phyloP scores from a whole-genome alignment of 2,797 vertebrate genomes.

The Sebastes hubbsi region DNA sequence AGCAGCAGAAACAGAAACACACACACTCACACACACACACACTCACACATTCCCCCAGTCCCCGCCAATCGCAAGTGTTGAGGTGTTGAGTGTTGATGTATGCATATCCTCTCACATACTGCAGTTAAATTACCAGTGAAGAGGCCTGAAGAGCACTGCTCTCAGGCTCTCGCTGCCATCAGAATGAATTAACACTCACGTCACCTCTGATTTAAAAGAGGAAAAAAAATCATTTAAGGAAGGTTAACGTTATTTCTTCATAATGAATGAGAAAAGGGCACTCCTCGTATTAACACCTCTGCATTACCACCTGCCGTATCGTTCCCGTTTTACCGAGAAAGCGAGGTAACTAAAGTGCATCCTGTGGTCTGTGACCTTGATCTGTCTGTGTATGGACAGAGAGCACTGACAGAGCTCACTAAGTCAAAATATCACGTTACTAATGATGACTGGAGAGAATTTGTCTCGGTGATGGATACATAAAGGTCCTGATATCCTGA shows the following conservation, averaged over 20 bases:
- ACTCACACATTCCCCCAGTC: slow-evolving; percentile 23
- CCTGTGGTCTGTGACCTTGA: slow-evolving; percentile 32
- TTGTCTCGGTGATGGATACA: slow-evolving; percentile 8
- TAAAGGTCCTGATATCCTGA: slow-evolving; percentile 12
- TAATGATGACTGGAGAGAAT: slow-evolving; percentile 30
- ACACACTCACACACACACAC: slow-evolving; percentile 24
- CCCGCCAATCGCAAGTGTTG: slow-evolving; percentile 56
- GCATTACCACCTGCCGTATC: slow-evolving; percentile 19
- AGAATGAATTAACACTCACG: slow-evolving; percentile 75
- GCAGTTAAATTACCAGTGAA: slow-evolving; percentile 78
- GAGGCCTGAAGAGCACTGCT: slow-evolving; percentile 73
- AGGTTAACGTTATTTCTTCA: slow-evolving; percentile 73
- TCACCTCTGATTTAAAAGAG: slow-evolving; percentile 73
- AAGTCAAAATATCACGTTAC: slow-evolving; percentile 41
- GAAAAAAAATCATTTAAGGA: slow-evolving; percentile 66
- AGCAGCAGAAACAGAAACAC: slow-evolving; percentile 42
- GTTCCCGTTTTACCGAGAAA: slow-evolving; percentile 44
- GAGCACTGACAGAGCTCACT: slow-evolving; percentile 4
- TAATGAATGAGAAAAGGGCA: slow-evolving; percentile 67
- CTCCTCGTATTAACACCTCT: slow-evolving; percentile 56
- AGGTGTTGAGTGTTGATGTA: slow-evolving; percentile 74
- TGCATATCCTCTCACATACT: slow-evolving; percentile 73
- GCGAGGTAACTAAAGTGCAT: slow-evolving; percentile 24
- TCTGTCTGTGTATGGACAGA: slow-evolving; percentile 28
- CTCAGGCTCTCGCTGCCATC: slow-evolving; percentile 44